Evolutionary conservation across 2,888 invertebrate genomes (phyloP), one percentile per base, ranked within the genome.

Genomic region (Caenorhabditis sp.): DNA sequence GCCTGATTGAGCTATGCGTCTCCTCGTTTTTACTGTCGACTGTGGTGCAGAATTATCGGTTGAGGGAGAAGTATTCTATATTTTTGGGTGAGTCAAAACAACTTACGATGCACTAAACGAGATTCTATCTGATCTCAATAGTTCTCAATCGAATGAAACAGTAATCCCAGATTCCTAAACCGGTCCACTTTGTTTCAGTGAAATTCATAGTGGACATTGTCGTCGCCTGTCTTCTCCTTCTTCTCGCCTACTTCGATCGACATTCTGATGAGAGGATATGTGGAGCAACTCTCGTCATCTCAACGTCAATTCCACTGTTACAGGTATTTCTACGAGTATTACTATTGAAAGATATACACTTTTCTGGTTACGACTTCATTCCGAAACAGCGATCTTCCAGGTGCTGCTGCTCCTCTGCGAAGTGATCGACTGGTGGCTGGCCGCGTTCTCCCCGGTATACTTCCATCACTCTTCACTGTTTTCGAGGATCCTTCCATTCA

Each of bases 381-480:
- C n/a, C n/a, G n/a, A n/a, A n/a, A n/a, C n/a, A n/a, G n/a, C n/a
- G n/a, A n/a, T n/a, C n/a, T 40, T 40, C 18, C 70, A 86, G 84
- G 83, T 79, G 0, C 83, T 86, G n/a, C 69, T 86, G 1, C 74
- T 86, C 0, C 56, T 86, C 2, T 85, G 85, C 26, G 86, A 86
- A 61, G 84, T 86, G 18, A 81, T 85, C 37, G 86, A 86, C 61
- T 86, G 84, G 84, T 83, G 77, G 20, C 40, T 86, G 32, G 86
- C 86, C 2, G 84, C 86, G 1, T 86, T 83, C 62, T 85, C 83
- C 3, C 86, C 86, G 1, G 81, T 86, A 18, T 86, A 86, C 55
- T 86, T 85, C 53, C 86, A 86, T 58, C 78, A 83, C 26, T 84
- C 86, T 0, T 74, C 80, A 1, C 51, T 86, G 0, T 65, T 84